phyloP scores from a whole-genome alignment of 2,888 invertebrate genomes.

The Tenthredo notha region DNA sequence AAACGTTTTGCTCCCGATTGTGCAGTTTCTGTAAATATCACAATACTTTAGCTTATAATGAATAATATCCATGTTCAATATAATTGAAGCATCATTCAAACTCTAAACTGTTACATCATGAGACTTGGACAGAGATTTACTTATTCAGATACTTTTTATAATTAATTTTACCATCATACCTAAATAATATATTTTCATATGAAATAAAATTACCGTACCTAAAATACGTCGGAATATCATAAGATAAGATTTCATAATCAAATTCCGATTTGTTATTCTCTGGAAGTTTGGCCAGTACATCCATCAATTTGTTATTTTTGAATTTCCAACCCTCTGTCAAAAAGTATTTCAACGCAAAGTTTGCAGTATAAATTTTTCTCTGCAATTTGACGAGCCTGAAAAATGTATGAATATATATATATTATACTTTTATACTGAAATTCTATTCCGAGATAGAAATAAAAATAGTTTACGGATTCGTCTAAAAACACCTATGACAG shows the following conservation, averaged over 20 bases:
- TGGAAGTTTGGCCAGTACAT: conserved; percentile 80
- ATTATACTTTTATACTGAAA: background rate
- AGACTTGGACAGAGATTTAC: background rate
- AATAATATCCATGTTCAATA: background rate
- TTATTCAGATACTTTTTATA: background rate
- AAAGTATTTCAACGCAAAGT: conserved; percentile 87
- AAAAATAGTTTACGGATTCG: too few relatives aligned
- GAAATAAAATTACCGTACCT: conserved; percentile 60
- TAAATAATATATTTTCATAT: background rate
- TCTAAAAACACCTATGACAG: too few relatives aligned
- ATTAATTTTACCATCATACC: background rate
- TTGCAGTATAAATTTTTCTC: conserved; percentile 88
- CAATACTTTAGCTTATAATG: background rate
- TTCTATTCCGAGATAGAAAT: background rate
- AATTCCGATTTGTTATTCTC: conserved; percentile 81
- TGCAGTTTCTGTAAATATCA: conserved; percentile 76
- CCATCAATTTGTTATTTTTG: conserved; percentile 82
- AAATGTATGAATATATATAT: conserved; percentile 56
- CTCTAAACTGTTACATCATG: background rate
- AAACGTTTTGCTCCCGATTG: conserved; percentile 83
- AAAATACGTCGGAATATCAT: conserved; percentile 81
- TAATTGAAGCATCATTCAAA: background rate
- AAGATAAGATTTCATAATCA: conserved; percentile 81
- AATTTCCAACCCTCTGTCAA: conserved; percentile 89
- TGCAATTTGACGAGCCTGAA: conserved; percentile 89